Conservation (phyloP, 2,113 vertebrate genomes). For the Ranitomeya imitator region DNA sequence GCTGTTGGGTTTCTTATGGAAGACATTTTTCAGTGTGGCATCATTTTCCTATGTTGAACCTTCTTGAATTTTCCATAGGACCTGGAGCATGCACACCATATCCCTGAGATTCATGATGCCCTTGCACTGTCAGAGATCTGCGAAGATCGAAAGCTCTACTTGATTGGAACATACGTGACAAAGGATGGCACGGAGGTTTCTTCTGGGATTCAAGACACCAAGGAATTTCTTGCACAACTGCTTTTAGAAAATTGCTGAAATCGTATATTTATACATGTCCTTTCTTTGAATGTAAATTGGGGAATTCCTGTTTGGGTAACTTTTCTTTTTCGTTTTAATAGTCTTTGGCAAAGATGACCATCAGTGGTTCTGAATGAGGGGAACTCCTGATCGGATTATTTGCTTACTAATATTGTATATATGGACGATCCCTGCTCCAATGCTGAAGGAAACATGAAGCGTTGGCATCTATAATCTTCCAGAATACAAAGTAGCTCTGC, state of each 20-base stretch:
- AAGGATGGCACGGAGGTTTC: constrained; percentile 74
- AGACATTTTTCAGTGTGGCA: no score
- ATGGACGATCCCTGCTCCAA: background rate
- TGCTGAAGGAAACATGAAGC: background rate
- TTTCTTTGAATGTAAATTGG: background rate
- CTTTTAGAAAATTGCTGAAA: constrained; percentile 64
- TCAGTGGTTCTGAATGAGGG: background rate
- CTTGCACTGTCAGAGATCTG: constrained; percentile 81
- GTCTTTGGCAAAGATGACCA: background rate
- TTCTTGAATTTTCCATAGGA: constrained; percentile 74
- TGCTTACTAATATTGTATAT: background rate
- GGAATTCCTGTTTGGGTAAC: background rate
- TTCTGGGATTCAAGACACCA: constrained; percentile 81
- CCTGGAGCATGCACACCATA: constrained; percentile 78
- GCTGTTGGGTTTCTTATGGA: no score
- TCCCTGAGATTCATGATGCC: constrained; percentile 88
- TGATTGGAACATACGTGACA: constrained; percentile 82
- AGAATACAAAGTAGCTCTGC: background rate
- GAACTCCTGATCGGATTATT: background rate
- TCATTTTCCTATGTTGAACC: background rate
- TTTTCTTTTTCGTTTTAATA: background rate
- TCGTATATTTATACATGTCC: background rate
- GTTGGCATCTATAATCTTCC: background rate
- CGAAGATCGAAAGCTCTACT: constrained; percentile 81
- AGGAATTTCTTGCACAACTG: constrained; percentile 84